Conservation (phyloP, 92 coral and sea anemone genomes). For the Porites rus region DNA sequence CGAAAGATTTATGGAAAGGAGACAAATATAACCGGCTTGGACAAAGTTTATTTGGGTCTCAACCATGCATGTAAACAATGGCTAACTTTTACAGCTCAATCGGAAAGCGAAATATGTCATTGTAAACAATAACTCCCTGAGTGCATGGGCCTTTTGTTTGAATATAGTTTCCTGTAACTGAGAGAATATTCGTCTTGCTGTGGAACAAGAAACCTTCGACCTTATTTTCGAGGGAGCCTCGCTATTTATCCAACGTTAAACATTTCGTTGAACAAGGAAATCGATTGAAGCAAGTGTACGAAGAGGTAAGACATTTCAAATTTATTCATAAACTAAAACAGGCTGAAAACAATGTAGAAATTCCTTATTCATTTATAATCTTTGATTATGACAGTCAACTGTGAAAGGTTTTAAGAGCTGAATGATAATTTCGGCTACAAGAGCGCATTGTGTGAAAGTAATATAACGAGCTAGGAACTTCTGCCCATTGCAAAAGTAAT, state of each 20-base stretch:
- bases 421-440: background rate
- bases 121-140: slow-evolving; percentile 26
- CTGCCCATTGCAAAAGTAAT: background rate
- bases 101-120: slow-evolving; percentile 26
- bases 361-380: slow-evolving; percentile 10
- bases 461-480: too few relatives aligned
- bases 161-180: slow-evolving; percentile 37
- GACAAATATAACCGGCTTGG: slow-evolving; percentile 11
- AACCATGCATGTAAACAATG: slow-evolving; percentile 33
- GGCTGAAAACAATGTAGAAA: slow-evolving; percentile 6
- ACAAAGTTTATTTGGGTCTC: slow-evolving; percentile 40
- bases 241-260: background rate
- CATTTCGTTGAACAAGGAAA: background rate
- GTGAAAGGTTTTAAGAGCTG: background rate
- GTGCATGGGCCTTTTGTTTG: slow-evolving; percentile 36
- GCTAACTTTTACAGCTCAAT: slow-evolving; percentile 25
- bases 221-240: background rate
- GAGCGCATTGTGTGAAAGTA: background rate
- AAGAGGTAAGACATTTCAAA: slow-evolving; percentile 28
- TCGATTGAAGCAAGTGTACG: background rate
- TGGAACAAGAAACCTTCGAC: slow-evolving; percentile 1
- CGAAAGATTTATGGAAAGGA: slow-evolving; percentile 17
- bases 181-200: slow-evolving; percentile 43
- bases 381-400: slow-evolving; percentile 23
- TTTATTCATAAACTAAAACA: slow-evolving; percentile 17